A percentile compares a stretch with the other conserved stretches of the same genome.
Conservation (phyloP, 2,888 invertebrate genomes). For the Cyclophora punctaria region DNA sequence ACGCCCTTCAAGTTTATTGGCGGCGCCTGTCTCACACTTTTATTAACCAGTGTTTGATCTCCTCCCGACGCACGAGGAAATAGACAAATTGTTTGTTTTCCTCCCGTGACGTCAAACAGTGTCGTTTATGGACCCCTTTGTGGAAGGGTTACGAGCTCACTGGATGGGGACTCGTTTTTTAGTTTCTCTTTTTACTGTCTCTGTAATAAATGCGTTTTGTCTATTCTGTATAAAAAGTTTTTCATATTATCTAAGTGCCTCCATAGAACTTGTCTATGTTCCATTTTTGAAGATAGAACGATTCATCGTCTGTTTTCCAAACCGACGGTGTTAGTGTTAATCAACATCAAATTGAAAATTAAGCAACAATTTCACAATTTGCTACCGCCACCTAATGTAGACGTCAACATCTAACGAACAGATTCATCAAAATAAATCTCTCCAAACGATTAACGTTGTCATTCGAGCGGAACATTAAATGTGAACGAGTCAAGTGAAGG, state of each 20-base stretch:
- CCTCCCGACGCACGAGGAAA: constrained; percentile 43
- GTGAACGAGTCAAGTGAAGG: constrained; percentile 49
- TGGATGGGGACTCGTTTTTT: too few species aligned
- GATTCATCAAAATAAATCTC: constrained; percentile 27
- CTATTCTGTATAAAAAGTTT: too few species aligned
- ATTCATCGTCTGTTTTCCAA: too few species aligned
- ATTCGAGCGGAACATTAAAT: constrained; percentile 50
- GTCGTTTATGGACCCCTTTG: constrained; percentile 18
- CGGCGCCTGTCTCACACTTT: constrained; percentile 36
- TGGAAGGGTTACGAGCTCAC: not conserved
- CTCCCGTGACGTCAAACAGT: constrained; percentile 26
- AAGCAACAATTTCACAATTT: too few species aligned
- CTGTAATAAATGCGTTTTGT: too few species aligned
- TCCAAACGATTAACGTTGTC: constrained; percentile 33
- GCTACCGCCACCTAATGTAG: constrained; percentile 1
- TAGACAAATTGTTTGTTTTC: constrained; percentile 65
- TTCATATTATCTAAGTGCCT: too few species aligned
- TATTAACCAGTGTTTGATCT: constrained; percentile 62
- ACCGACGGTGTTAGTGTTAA: too few species aligned
- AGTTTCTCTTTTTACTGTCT: too few species aligned
- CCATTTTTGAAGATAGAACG: too few species aligned
- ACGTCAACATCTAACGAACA: constrained; percentile 16
- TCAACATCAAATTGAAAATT: too few species aligned
- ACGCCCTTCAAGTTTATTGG: constrained; percentile 57
- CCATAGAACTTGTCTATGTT: too few species aligned